phyloP scores from a whole-genome alignment of 2,888 invertebrate species.

The Rosalia funebris region DNA sequence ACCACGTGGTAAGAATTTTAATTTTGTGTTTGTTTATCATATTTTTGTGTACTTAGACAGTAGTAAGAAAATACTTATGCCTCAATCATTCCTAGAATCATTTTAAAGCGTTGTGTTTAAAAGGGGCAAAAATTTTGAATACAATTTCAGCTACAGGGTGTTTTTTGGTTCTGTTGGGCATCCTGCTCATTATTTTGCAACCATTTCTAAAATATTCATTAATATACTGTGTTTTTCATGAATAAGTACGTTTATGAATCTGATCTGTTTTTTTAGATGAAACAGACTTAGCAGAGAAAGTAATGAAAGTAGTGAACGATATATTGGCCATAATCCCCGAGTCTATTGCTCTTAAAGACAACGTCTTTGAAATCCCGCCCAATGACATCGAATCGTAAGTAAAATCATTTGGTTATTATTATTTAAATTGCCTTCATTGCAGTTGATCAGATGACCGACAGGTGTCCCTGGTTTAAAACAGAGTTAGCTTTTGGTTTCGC shows the following conservation, averaged over 20 bases:
- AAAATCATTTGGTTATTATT: not conserved
- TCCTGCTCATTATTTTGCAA: too few species aligned
- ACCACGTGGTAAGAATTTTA: too few species aligned
- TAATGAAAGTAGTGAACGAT: not conserved
- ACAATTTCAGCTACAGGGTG: not conserved
- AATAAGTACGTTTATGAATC: too few species aligned
- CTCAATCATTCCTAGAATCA: not conserved
- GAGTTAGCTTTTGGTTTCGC: too few species aligned
- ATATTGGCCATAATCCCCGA: not conserved
- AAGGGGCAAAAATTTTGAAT: not conserved
- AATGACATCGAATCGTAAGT: not conserved
- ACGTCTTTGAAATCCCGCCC: not conserved
- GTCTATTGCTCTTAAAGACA: not conserved
- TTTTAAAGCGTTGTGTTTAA: not conserved
- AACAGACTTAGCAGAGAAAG: not conserved
- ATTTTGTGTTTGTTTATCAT: too few species aligned
- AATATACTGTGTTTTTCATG: not conserved
- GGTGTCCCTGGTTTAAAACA: too few species aligned
- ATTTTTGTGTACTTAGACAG: too few species aligned
- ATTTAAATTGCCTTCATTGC: not conserved
- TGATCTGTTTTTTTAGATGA: constrained; percentile 1
- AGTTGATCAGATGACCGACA: too few species aligned
- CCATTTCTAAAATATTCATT: not conserved
- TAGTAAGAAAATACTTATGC: not conserved
- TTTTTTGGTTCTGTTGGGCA: too few species aligned